Percentiles rank a stretch among this genome's conserved stretches.
Conservation (phyloP, 2,888 invertebrate species). For the Sinopyrophorus schimmeli region DNA sequence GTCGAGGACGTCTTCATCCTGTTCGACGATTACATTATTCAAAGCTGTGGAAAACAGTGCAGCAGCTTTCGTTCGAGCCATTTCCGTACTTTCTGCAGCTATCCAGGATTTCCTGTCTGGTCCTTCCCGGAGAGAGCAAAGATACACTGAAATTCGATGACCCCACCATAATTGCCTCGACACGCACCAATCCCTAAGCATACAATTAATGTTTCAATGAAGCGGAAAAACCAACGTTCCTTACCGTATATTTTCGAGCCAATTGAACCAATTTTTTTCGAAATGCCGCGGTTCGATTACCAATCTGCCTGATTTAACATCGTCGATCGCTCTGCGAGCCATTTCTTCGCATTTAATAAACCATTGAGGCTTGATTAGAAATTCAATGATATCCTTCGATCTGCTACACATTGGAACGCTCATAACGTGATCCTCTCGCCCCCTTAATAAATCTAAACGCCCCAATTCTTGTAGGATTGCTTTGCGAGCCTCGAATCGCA, state of each 20-base stretch:
- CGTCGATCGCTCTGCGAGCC: conserved; percentile 83
- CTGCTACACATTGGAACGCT: conserved; percentile 94
- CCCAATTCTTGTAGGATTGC: conserved; percentile 77
- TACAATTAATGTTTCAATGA: conserved; percentile 14
- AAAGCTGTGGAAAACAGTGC: conserved; percentile 63
- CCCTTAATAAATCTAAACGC: conserved; percentile 58
- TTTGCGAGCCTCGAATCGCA: conserved; percentile 87
- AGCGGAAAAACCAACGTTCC: conserved; percentile 5
- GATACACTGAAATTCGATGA: conserved; percentile 94
- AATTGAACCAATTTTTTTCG: conserved; percentile 91
- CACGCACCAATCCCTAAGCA: conserved; percentile 91
- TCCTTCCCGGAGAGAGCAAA: conserved; percentile 38
- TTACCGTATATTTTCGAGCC: conserved; percentile 90
- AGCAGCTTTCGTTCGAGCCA: conserved; percentile 80
- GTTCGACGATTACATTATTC: conserved; percentile 59
- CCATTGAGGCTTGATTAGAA: conserved; percentile 96
- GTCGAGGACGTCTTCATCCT: conserved; percentile 96
- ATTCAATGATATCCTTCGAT: conserved; percentile 97
- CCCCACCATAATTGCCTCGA: conserved; percentile 99
- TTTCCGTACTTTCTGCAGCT: conserved; percentile 60
- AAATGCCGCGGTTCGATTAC: conserved; percentile 90
- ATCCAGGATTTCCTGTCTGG: conserved; percentile 45
- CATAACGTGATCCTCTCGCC: conserved; percentile 85
- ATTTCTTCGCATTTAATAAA: conserved; percentile 89
- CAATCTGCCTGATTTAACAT: conserved; percentile 78